Base-by-base conservation (phyloP, 2,888 invertebrate genomes). In the Xylophagus ater region DNA sequence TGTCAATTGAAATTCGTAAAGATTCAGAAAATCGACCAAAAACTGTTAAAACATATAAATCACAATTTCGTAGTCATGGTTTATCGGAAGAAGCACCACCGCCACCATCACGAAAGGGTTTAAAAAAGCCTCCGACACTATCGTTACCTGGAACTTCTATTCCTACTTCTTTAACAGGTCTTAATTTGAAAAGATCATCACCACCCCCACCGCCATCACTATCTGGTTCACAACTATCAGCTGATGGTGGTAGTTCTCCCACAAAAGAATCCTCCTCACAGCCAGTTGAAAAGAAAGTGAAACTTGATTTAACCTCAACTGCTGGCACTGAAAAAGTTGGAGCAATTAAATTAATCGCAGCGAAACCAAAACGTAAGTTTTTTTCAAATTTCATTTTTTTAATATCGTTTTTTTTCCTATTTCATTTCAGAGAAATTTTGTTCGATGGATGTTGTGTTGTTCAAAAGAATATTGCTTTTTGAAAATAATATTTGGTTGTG, bases 341-440 rank as follows among this genome's bases (percentile, higher is more conserved):
- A 49, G 73, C 80, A 49, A 83, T 87, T 51, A 90, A 90, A 71
- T 68, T 88, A 49, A 88, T 89, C 54, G 80, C 88, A 52, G 76
- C 88, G 48, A 86, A 87, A 72, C 81, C 81, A 49, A 87, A 86
- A 76, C 85, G 90, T 92, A 81, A 85, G 89, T 84, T 73, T 4
- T 24, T 19, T 37, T 25, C 31, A 23, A 9, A 4, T 30, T 37
- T 31, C 31, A n/a, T 9, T 9, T 17, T 30, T 37, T 17, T 31
- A 20, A 12, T 23, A 18, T n/a, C 30, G 26, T 39, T 32, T 36
- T 35, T 26, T 24, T 29, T 18, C n/a, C n/a, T n/a, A n/a, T 34
- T 21, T 40, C 34, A 21, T 39, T 33, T 26, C 38, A 33, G 32
- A 19, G 23, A n/a, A 7, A 30, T 19, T 15, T 24, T 8, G 10